phyloP scores from a whole-genome alignment of 2,888 invertebrate genomes.

The Camptogramma bilineatum region DNA sequence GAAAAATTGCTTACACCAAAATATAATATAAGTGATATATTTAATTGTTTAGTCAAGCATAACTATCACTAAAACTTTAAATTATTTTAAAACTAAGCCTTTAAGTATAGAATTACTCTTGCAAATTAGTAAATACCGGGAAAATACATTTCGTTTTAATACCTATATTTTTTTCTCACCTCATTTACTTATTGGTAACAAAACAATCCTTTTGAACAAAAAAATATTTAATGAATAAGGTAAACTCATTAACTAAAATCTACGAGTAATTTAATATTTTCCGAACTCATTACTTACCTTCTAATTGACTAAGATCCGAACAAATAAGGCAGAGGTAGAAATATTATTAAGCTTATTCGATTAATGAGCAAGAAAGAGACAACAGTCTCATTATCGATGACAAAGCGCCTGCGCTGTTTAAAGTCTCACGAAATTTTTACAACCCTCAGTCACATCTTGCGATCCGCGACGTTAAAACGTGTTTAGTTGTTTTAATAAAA shows the following conservation, averaged over 20 bases:
- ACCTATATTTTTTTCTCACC: background rate
- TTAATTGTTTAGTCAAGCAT: no score
- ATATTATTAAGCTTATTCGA: background rate
- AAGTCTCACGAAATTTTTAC: constrained; percentile 13
- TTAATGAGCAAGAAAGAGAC: constrained; percentile 30
- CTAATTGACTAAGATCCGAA: constrained; percentile 12
- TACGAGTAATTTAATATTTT: background rate
- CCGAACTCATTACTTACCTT: constrained; percentile 18
- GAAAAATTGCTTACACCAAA: no score
- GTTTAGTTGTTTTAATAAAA: constrained; percentile 8
- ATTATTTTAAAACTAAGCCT: no score
- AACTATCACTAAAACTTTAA: no score
- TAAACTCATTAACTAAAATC: background rate
- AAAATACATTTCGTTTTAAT: no score
- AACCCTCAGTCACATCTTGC: constrained; percentile 30
- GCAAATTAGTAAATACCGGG: no score
- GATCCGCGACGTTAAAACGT: constrained; percentile 22
- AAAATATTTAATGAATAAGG: background rate
- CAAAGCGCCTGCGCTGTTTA: constrained; percentile 36
- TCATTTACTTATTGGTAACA: constrained; percentile 7
- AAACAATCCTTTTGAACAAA: constrained; percentile 7
- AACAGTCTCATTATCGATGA: constrained; percentile 10
- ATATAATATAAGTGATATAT: no score
- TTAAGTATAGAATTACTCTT: no score
- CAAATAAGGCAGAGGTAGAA: background rate